Base-by-base conservation (phyloP, 2,888 invertebrate species). In the Drosophila helvetica region DNA sequence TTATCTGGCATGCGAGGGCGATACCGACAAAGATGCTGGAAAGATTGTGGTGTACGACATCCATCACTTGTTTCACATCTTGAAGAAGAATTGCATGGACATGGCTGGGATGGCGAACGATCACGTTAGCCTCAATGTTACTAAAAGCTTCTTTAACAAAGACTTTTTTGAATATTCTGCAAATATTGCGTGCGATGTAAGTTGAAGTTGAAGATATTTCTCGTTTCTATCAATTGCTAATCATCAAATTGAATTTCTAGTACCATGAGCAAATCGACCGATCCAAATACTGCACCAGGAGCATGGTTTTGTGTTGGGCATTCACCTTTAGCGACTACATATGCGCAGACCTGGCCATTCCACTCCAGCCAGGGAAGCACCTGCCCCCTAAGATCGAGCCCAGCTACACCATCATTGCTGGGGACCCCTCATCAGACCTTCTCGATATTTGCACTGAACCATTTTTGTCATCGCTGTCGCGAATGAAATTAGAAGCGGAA, bases 301-400 rank as follows among this genome's bases (percentile, higher is more conserved):
- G 93, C 0, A 87, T 85, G 61, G 93, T 92, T 0, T 85, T 86
- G 1, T 90, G 93, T 25, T 93, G 92, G 91, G 91, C 90, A 1
- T 93, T 88, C 54, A 80, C 87, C 3, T 92, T 93, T 45, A 92
- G 93, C 38, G 93, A 93, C 68, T 91, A 92, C 55, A 92, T 93
- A 83, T 92, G 92, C 60, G 62, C 79, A 0, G 92, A 93, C 75
- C 74, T 93, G 27, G 90, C 90, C 12, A 91, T 93, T 9, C 69
- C 86, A 7, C 70, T 92, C 1, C 78, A 91, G 45, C 90, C 91
- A 0, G 93, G 93, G 0, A 84, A 87, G n/a, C 93, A 93, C 80
- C 77, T 92, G 48, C 93, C 93, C 1, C 38, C 54, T 3, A 78
- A 77, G 48, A 76, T 87, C 3, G 30, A 73, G 5, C 8, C 19